Conservation (phyloP, 2,888 invertebrate species). For the Hypena proboscidalis region DNA sequence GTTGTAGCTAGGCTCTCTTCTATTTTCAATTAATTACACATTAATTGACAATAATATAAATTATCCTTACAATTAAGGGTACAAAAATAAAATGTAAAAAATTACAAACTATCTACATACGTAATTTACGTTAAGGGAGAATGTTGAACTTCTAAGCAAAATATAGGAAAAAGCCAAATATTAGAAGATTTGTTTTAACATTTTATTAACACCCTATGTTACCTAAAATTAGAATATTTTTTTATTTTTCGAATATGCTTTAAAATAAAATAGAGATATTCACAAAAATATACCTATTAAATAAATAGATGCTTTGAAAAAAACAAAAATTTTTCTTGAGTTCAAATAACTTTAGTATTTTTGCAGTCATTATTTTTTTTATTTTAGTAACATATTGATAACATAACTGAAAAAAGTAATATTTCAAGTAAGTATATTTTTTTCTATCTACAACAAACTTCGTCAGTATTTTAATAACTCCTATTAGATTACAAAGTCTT, state of each 20-base stretch:
- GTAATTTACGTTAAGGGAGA: constrained; percentile 36
- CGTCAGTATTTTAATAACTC: constrained; percentile 33
- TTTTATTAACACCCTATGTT: constrained; percentile 9
- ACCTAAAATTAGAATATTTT: constrained; percentile 4
- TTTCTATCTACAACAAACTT: constrained; percentile 52
- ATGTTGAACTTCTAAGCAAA: constrained; percentile 27
- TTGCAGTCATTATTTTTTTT: neutral
- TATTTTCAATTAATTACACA: constrained; percentile 71
- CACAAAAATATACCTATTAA: neutral
- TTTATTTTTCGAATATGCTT: neutral
- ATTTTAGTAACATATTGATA: neutral
- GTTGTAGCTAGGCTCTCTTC: constrained; percentile 71
- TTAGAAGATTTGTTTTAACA: constrained; percentile 6
- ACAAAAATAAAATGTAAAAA: constrained; percentile 80
- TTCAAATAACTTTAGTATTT: no score
- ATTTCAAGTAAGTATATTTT: constrained; percentile 35
- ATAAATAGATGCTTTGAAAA: no score
- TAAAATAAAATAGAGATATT: neutral
- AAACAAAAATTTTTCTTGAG: no score
- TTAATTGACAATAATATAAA: constrained; percentile 79
- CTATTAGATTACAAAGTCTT: constrained; percentile 49
- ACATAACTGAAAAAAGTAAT: constrained; percentile 11
- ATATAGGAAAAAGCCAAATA: constrained; percentile 12
- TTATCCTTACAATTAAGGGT: constrained; percentile 70
- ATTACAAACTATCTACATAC: constrained; percentile 61